These are phyloP conservation scores for Calycopis cecrops DNA, from an alignment of 1,140 invertebrate species.

Conservation along the genomic window DNA sequence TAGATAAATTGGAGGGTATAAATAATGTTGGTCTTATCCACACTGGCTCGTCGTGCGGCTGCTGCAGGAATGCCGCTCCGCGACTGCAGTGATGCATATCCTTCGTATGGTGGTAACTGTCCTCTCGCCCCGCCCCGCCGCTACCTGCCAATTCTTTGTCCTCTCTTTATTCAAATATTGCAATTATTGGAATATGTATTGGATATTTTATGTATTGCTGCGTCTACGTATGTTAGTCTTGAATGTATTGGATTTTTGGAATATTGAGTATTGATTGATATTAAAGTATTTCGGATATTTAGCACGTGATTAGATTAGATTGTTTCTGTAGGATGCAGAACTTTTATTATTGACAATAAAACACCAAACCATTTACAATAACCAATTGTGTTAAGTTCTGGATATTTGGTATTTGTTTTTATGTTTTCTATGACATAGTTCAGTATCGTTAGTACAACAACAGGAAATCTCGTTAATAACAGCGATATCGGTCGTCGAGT, in stretches of 20 bases:
- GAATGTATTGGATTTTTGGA: no score
- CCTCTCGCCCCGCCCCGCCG: conserved; percentile 23
- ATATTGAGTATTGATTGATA: no score
- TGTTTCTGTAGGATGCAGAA: not conserved
- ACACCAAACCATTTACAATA: no score
- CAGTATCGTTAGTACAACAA: no score
- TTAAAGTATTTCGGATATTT: no score
- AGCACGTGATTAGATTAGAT: not conserved
- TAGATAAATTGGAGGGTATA: not conserved
- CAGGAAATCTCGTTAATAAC: no score
- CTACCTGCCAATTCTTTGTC: conserved; percentile 45
- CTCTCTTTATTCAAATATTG: conserved; percentile 33
- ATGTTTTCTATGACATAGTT: no score
- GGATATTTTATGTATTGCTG: no score
- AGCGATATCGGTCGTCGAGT: no score
- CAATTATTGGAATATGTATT: not conserved
- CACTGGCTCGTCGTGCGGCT: conserved; percentile 28
- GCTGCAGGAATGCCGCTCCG: conserved; percentile 55
- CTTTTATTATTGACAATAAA: not conserved
- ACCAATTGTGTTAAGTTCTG: no score
- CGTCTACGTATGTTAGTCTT: no score
- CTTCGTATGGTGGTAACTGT: conserved; percentile 40
- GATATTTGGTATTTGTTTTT: no score
- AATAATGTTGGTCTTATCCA: conserved; percentile 29
- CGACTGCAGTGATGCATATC: conserved; percentile 66